phyloP scores from a whole-genome alignment of 1,140 invertebrate species.

The Probaryconus sp. region DNA sequence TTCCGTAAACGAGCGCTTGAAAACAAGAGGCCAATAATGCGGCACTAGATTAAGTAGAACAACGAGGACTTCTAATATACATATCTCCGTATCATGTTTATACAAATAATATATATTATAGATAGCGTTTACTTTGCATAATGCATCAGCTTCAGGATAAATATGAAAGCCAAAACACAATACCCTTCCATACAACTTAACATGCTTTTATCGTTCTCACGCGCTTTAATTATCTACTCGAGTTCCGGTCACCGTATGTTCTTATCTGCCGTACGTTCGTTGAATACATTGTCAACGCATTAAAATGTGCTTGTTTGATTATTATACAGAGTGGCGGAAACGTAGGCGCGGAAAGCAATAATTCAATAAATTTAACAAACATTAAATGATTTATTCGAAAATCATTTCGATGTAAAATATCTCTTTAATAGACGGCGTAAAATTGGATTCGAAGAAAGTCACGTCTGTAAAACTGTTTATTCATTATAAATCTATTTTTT shows the following conservation, averaged over 20 bases:
- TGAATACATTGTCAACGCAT: slow-evolving; percentile 61
- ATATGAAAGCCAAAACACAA: slow-evolving; percentile 60
- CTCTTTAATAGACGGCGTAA: too few relatives aligned
- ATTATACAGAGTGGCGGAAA: slow-evolving; percentile 36
- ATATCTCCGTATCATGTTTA: slow-evolving; percentile 52
- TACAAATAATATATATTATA: slow-evolving; percentile 61
- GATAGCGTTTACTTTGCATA: slow-evolving; percentile 58
- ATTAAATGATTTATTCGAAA: neutral
- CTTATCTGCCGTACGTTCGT: slow-evolving; percentile 57
- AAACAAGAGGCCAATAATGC: neutral
- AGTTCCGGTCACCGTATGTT: slow-evolving; percentile 62
- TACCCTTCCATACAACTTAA: slow-evolving; percentile 53
- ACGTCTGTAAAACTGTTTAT: too few relatives aligned
- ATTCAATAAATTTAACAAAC: slow-evolving; percentile 9
- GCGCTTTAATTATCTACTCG: slow-evolving; percentile 61
- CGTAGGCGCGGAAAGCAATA: slow-evolving; percentile 18
- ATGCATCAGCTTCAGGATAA: slow-evolving; percentile 55
- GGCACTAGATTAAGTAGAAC: slow-evolving; percentile 15
- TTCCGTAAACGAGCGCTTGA: slow-evolving; percentile 6
- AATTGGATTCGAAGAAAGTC: too few relatives aligned
- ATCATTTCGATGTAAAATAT: neutral
- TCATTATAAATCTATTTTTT: too few relatives aligned
- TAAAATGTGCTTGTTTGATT: slow-evolving; percentile 51
- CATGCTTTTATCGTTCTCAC: slow-evolving; percentile 62
- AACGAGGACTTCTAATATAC: slow-evolving; percentile 36